These are phyloP conservation scores for Monoplex corrugatus DNA, from an alignment of 2,888 invertebrate species.

Conservation along the genomic window DNA sequence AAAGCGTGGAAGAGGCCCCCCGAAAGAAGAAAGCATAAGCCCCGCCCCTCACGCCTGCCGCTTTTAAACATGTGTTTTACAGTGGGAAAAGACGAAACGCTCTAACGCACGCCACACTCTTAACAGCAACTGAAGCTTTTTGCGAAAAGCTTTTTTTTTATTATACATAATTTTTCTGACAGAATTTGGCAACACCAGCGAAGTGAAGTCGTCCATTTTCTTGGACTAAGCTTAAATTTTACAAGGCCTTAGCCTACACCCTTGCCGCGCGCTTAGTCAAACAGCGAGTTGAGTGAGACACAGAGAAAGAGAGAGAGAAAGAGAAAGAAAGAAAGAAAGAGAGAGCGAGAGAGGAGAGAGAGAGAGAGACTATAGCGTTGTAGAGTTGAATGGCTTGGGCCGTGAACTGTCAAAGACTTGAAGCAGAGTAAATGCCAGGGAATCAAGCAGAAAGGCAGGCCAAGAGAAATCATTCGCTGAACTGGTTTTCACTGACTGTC, in stretches of 20 bases:
- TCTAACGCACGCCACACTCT: conserved; percentile 39
- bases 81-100: conserved; percentile 47
- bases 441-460: conserved; percentile 12
- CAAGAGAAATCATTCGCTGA: conserved; percentile 12
- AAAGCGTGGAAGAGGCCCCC: not conserved
- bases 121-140: conserved; percentile 43
- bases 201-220: not conserved
- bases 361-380: not conserved
- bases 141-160: conserved; percentile 42
- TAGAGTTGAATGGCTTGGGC: too few species aligned
- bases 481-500: not conserved
- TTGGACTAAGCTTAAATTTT: not conserved
- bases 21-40: conserved; percentile 37
- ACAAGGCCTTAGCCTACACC: too few species aligned
- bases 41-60: conserved; percentile 48
- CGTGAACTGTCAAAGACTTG: not conserved
- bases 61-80: conserved; percentile 60
- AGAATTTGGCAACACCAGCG: conserved; percentile 48
- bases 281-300: too few species aligned
- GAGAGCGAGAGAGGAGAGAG: too few species aligned
- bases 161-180: too few species aligned
- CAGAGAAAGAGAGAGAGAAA: not conserved
- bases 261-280: not conserved
- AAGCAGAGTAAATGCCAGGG: conserved; percentile 27
- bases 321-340: not conserved